Conservation (phyloP, 2,888 invertebrate genomes). For the Yponomeuta malinellus region DNA sequence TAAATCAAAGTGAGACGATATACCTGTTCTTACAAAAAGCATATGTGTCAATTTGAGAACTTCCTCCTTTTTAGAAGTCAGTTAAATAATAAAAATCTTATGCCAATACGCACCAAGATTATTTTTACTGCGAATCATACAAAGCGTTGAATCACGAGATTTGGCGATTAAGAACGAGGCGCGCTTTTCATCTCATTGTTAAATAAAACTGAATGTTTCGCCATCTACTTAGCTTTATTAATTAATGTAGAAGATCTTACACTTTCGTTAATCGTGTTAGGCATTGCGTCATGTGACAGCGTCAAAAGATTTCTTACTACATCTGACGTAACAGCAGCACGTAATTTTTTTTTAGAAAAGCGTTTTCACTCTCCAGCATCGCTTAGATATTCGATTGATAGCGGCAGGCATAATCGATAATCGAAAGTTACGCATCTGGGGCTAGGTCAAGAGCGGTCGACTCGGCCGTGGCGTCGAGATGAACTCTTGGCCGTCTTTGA, state of each 20-base stretch:
- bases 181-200: not conserved
- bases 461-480: slow-evolving; percentile 50
- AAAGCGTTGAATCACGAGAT: not conserved
- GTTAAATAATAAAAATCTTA: not conserved
- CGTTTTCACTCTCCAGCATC: not conserved
- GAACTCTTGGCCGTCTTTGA: slow-evolving; percentile 24
- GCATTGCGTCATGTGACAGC: not conserved
- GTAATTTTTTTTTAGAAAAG: not conserved
- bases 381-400: not conserved
- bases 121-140: not conserved
- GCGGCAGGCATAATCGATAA: not conserved
- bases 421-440: slow-evolving; percentile 20
- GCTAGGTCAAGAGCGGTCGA: slow-evolving; percentile 52
- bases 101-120: not conserved
- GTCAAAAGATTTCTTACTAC: not conserved
- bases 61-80: too few relatives aligned
- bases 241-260: slow-evolving; percentile 3
- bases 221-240: not conserved
- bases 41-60: too few relatives aligned
- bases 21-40: too few relatives aligned
- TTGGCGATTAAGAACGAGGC: not conserved
- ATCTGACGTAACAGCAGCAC: not conserved
- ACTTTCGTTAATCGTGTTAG: slow-evolving; percentile 6
- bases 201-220: not conserved
- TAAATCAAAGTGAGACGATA: too few relatives aligned